These are phyloP conservation scores for Ceyx cyanopectus DNA, from an alignment of 2,113 vertebrate species.

Conservation along the genomic window DNA sequence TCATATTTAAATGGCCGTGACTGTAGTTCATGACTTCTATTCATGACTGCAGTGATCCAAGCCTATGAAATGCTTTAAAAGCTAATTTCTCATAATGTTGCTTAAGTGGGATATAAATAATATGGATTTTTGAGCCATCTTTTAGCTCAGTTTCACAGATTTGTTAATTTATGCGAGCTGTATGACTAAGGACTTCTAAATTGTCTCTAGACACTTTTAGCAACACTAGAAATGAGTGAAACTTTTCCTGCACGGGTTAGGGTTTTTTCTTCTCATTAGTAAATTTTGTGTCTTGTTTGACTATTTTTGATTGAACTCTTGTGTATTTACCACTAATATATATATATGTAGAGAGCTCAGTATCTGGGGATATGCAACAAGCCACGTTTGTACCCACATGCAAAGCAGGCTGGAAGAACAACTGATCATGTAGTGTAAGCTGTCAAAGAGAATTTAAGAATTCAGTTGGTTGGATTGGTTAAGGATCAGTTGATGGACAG, in stretches of 20 bases:
- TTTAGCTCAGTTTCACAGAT: neutral
- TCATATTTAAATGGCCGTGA: rapidly evolving
- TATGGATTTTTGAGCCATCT: neutral
- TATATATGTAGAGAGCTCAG: neutral
- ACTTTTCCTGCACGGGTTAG: neutral
- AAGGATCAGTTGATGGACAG: neutral
- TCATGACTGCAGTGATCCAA: neutral
- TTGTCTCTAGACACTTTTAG: neutral
- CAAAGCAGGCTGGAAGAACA: neutral
- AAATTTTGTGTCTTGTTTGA: neutral
- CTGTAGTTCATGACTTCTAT: neutral
- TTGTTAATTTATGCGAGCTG: neutral
- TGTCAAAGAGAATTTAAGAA: neutral
- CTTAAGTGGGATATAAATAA: neutral
- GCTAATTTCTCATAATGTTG: neutral
- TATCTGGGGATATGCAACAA: neutral
- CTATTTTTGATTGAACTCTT: neutral
- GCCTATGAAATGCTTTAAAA: neutral
- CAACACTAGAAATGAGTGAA: neutral
- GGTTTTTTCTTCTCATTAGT: neutral
- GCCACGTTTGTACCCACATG: neutral
- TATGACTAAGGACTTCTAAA: neutral
- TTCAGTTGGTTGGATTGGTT: neutral
- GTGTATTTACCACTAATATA: neutral
- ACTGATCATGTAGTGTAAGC: neutral